phyloP scores from a whole-genome alignment of 2,888 invertebrate genomes.

The Dorcus hopei region DNA sequence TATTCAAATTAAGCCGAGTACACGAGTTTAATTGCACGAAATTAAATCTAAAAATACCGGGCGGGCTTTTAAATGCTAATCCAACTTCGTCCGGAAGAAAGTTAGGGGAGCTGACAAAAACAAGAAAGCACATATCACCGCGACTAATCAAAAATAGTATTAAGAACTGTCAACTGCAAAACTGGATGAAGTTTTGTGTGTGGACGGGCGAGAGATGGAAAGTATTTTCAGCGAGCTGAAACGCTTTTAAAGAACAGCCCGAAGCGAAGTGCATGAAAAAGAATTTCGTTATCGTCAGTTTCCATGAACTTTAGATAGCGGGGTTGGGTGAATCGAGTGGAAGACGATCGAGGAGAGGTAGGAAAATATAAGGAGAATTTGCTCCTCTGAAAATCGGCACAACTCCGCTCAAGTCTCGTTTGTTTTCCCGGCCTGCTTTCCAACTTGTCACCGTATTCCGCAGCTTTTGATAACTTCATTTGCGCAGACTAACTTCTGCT shows the following conservation, averaged over 20 bases:
- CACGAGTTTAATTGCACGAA: neutral
- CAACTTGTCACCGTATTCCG: slow-evolving; percentile 7
- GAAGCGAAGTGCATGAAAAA: slow-evolving; percentile 30
- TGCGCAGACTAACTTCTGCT: slow-evolving; percentile 1
- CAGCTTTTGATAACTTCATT: slow-evolving; percentile 12
- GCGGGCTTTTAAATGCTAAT: too few relatives aligned
- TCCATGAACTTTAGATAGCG: slow-evolving; percentile 29
- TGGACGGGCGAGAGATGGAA: slow-evolving; percentile 24
- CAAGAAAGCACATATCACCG: slow-evolving; percentile 11
- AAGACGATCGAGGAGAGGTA: slow-evolving; percentile 1
- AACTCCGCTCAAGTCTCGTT: slow-evolving; percentile 13
- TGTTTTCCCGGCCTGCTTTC: slow-evolving; percentile 7
- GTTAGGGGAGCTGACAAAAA: slow-evolving; percentile 10
- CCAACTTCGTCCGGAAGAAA: too few relatives aligned
- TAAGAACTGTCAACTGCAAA: slow-evolving; percentile 22
- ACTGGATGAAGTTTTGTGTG: slow-evolving; percentile 19
- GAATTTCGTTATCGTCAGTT: slow-evolving; percentile 40
- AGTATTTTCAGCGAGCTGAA: slow-evolving; percentile 30
- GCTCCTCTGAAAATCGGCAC: slow-evolving; percentile 5
- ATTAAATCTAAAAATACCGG: too few relatives aligned
- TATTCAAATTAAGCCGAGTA: neutral
- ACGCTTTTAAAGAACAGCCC: slow-evolving; percentile 35
- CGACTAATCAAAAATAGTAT: slow-evolving; percentile 24
- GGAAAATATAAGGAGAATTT: slow-evolving; percentile 1
- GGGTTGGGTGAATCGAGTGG: neutral